phyloP scores from a whole-genome alignment of 2,888 invertebrate species.

The Microplitis manilae region DNA sequence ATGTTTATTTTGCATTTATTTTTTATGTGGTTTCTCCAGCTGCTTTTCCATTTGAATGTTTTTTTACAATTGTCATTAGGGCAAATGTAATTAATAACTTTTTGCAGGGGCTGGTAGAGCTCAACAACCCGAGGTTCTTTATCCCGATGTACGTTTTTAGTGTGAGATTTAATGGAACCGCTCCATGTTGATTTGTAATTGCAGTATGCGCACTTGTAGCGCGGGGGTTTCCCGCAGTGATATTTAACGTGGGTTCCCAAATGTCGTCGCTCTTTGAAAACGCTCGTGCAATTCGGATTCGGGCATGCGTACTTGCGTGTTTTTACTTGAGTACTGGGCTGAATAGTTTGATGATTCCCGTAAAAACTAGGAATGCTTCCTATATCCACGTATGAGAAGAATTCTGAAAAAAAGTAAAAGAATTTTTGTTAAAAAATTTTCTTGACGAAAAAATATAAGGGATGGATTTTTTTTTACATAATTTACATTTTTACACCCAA shows the following conservation, averaged over 20 bases:
- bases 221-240: slow-evolving; percentile 56
- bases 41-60: background rate
- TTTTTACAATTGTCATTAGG: background rate
- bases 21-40: background rate
- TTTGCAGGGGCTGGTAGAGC: background rate
- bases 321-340: background rate
- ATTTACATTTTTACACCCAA: too few species aligned
- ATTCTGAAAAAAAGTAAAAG: too few species aligned
- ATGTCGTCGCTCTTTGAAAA: slow-evolving; percentile 62
- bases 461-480: too few species aligned
- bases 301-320: background rate
- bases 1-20: background rate
- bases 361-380: too few species aligned
- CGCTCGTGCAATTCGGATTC: slow-evolving; percentile 57
- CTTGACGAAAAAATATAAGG: too few species aligned
- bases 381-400: too few species aligned
- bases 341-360: too few species aligned
- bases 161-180: background rate
- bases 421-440: too few species aligned
- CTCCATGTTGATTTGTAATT: background rate
- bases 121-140: background rate
- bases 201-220: background rate
- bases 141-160: background rate
- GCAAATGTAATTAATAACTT: background rate
- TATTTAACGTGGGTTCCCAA: slow-evolving; percentile 60